Evolutionary conservation across 2,113 vertebrate genomes (phyloP).

Genomic region (Colossoma macropomum): DNA sequence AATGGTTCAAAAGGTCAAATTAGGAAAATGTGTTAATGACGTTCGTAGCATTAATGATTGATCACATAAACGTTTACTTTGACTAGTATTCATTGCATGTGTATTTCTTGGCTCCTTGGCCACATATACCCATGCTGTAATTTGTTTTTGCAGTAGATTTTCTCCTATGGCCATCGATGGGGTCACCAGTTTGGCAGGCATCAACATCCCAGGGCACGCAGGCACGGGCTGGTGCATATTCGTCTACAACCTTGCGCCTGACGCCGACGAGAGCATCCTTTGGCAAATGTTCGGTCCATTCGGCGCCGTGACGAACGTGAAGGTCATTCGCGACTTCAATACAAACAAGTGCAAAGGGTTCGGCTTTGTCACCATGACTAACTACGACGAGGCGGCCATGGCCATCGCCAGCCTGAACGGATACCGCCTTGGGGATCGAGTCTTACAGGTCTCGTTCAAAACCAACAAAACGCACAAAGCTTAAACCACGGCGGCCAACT

Average conservation of each 20-base stretch:
- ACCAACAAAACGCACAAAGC: conserved; percentile 99
- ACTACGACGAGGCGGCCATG: conserved; percentile 98
- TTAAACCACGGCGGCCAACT: conserved; percentile 81
- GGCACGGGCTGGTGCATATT: conserved; percentile 99
- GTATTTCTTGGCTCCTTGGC: not conserved
- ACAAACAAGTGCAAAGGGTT: conserved; percentile 99
- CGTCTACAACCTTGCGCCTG: conserved; percentile 97
- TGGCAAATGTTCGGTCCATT: conserved; percentile 99
- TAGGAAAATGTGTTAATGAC: too few species aligned
- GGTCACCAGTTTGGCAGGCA: conserved; percentile 97
- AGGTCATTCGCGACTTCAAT: conserved; percentile 99
- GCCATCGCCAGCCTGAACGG: conserved; percentile 98
- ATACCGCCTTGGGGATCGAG: conserved; percentile 97
- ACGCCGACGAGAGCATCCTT: conserved; percentile 97
- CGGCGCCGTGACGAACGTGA: conserved; percentile 98
- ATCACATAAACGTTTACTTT: too few species aligned
- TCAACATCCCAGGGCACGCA: conserved; percentile 96
- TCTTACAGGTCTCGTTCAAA: conserved; percentile 99
- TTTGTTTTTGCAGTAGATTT: conserved; percentile 84
- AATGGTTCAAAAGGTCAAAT: too few species aligned
- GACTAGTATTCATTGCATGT: not conserved
- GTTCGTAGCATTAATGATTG: too few species aligned
- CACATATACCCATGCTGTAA: not conserved
- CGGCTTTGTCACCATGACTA: conserved; percentile 99
- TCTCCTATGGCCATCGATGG: conserved; percentile 98